Conservation (phyloP, 37 sponge, comb jelly and placozoan genomes). For the Beroe forskalii region DNA sequence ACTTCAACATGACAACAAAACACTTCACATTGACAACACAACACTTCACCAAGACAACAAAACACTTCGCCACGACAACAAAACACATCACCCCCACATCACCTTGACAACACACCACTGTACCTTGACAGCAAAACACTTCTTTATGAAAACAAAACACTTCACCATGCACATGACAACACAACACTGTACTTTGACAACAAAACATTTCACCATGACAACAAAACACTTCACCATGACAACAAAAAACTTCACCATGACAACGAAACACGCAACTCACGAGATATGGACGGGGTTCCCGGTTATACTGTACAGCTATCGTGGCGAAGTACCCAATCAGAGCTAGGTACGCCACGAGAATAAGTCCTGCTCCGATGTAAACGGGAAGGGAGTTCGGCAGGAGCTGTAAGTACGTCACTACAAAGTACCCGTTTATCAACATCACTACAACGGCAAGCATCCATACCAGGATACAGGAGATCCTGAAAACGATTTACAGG, state of each 20-base stretch:
- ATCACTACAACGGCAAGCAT: constrained; percentile 68
- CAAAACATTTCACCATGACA: too few relatives aligned
- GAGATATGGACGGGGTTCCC: background rate
- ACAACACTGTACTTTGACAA: too few relatives aligned
- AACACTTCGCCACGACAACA: too few relatives aligned
- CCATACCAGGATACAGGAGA: constrained; percentile 66
- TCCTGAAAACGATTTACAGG: background rate
- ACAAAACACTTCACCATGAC: too few relatives aligned
- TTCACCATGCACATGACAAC: too few relatives aligned
- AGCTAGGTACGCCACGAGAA: background rate
- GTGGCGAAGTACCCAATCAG: background rate
- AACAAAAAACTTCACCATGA: background rate
- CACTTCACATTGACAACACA: too few relatives aligned
- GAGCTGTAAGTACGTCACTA: constrained; percentile 2
- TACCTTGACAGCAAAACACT: too few relatives aligned
- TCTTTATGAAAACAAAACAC: too few relatives aligned
- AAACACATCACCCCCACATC: too few relatives aligned
- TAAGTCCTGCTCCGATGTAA: background rate
- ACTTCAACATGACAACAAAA: too few relatives aligned
- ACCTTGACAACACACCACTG: too few relatives aligned
- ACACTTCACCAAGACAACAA: too few relatives aligned
- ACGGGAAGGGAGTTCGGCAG: background rate
- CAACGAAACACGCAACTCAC: background rate
- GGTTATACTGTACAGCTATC: background rate
- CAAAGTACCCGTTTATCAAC: constrained; percentile 74